Conservation (phyloP, 2,888 invertebrate species). For the Eupithecia subumbrata region DNA sequence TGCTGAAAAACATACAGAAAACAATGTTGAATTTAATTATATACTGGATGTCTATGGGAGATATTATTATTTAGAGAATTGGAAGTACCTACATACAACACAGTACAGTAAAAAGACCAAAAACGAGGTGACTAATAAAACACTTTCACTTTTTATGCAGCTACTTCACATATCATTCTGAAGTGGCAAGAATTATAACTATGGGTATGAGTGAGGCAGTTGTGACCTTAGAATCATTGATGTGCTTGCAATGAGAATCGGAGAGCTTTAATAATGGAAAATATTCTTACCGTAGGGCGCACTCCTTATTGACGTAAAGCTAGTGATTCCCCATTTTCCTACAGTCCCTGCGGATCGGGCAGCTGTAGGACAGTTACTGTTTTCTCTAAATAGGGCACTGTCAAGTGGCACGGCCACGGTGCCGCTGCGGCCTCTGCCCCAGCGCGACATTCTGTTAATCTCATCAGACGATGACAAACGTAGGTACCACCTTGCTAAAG, state of each 20-base stretch:
- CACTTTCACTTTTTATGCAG: constrained; percentile 33
- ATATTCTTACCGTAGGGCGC: constrained; percentile 87
- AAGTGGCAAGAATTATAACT: background rate
- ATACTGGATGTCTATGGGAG: background rate
- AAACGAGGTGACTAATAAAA: background rate
- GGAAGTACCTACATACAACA: background rate
- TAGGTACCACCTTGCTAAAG: constrained; percentile 65
- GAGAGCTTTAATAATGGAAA: constrained; percentile 37
- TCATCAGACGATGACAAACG: constrained; percentile 79
- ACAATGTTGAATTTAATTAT: background rate
- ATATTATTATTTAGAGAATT: background rate
- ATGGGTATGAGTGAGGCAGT: background rate
- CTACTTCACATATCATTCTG: background rate
- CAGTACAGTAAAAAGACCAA: background rate
- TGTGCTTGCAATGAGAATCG: background rate
- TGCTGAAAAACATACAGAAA: constrained; percentile 64
- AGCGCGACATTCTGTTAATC: constrained; percentile 85
- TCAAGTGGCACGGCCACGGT: constrained; percentile 86
- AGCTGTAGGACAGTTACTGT: constrained; percentile 94
- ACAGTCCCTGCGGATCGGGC: constrained; percentile 95
- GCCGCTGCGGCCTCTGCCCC: constrained; percentile 85
- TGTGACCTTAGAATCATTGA: background rate
- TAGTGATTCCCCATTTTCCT: constrained; percentile 97
- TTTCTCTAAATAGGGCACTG: constrained; percentile 87
- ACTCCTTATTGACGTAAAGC: constrained; percentile 95